A percentile compares a stretch with the other conserved stretches of the same genome.
Evolutionary conservation across 2,797 vertebrate genomes (phyloP).

Genomic region (Onychomys leucogaster): DNA sequence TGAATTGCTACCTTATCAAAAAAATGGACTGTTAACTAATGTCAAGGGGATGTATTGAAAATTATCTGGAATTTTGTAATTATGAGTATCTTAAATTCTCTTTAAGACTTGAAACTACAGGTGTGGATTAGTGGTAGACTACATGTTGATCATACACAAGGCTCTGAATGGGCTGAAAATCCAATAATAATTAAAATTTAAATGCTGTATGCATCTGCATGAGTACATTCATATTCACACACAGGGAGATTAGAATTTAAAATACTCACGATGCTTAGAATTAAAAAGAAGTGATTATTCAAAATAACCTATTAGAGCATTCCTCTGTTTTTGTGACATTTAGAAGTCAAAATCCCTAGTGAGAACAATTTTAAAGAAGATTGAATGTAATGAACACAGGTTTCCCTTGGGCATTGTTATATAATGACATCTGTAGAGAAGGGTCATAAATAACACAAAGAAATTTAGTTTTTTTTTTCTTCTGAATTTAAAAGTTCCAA

Average conservation of each 20-base stretch:
- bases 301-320: neutral
- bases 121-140: accelerated
- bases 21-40: neutral
- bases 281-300: neutral
- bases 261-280: neutral
- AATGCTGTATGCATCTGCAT: neutral
- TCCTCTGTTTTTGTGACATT: neutral
- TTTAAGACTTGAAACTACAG: neutral
- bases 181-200: neutral
- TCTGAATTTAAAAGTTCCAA: neutral
- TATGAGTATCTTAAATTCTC: neutral
- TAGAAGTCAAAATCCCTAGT: neutral
- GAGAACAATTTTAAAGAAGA: conserved; percentile 11
- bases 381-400: neutral
- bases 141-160: neutral
- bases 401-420: neutral
- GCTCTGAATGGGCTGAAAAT: neutral
- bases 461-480: conserved; percentile 33
- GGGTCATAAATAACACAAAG: neutral
- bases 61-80: neutral
- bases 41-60: neutral
- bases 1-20: neutral
- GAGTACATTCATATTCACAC: neutral
- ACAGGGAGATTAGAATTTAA: neutral
- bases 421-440: neutral